A percentile compares a stretch with the other conserved stretches of the same genome.
Conservation (phyloP, 1,140 invertebrate genomes). For the Ditylenchus dipsaci region DNA sequence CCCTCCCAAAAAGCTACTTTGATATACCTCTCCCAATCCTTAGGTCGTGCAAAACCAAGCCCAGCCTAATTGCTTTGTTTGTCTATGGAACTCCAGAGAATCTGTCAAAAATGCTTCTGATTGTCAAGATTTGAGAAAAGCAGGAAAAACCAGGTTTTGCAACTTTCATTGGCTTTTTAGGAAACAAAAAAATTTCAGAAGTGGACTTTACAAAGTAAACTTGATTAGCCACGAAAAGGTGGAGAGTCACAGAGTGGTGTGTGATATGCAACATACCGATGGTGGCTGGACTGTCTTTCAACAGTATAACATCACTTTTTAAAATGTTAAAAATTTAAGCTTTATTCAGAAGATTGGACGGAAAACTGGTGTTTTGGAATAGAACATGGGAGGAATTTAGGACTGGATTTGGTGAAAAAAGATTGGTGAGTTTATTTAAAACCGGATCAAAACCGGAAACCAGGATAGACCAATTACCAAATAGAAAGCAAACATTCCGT, state of each 20-base stretch:
- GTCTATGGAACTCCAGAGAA: background rate
- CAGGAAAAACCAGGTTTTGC: background rate
- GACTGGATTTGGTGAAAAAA: slow-evolving; percentile 15
- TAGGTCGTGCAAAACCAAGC: background rate
- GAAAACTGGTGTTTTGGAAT: slow-evolving; percentile 18
- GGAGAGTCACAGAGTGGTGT: slow-evolving; percentile 6
- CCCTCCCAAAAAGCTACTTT: too few relatives aligned
- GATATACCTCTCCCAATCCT: background rate
- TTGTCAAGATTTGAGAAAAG: background rate
- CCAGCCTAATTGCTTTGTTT: background rate
- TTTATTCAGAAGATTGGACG: slow-evolving; percentile 13
- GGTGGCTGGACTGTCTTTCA: slow-evolving; percentile 28
- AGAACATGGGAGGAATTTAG: slow-evolving; percentile 17
- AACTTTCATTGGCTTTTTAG: background rate
- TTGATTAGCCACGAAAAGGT: background rate
- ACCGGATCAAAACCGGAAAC: too few relatives aligned
- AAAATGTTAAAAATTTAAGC: background rate
- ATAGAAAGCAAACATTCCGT: too few relatives aligned
- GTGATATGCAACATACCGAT: slow-evolving; percentile 17
- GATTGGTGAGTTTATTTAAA: slow-evolving; percentile 21
- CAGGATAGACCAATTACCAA: too few relatives aligned
- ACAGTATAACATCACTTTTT: background rate
- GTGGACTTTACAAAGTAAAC: background rate
- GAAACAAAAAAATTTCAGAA: background rate
- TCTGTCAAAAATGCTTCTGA: background rate